A percentile compares a stretch with the other conserved stretches of the same genome.
Conservation (phyloP, 2,888 invertebrate species). For the Machimus atricapillus region DNA sequence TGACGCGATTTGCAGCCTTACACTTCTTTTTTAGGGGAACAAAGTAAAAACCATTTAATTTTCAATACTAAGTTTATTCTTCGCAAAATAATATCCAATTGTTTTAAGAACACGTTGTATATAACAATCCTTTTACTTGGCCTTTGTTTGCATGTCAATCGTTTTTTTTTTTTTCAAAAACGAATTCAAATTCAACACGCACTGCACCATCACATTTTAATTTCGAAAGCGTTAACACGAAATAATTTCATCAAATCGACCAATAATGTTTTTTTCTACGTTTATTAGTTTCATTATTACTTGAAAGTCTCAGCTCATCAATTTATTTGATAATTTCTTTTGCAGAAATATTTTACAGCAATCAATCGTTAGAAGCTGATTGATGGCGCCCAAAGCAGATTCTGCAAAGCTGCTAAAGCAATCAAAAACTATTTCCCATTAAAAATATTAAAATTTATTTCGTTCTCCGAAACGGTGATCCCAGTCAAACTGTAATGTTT, state of each 20-base stretch:
- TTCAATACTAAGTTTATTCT: not conserved
- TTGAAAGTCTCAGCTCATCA: not conserved
- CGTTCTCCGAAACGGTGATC: not conserved
- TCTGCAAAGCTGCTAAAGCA: not conserved
- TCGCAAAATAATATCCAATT: not conserved
- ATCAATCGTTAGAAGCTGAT: constrained; percentile 47
- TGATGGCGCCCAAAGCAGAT: not conserved
- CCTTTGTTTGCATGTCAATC: not conserved
- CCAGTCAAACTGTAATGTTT: not conserved
- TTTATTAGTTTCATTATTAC: not conserved
- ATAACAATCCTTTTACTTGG: not conserved
- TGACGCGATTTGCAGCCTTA: too few relatives aligned
- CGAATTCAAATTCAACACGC: not conserved
- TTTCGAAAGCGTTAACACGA: constrained; percentile 6
- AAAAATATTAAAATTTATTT: not conserved
- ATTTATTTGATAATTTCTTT: constrained; percentile 11
- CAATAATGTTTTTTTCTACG: not conserved
- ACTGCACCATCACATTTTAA: not conserved
- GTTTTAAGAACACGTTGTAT: not conserved
- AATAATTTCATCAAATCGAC: not conserved
- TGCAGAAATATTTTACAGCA: constrained; percentile 49
- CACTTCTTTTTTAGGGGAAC: too few relatives aligned
- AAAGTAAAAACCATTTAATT: too few relatives aligned
- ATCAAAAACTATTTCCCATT: not conserved
- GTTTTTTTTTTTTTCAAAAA: not conserved